Conservation (phyloP, 2,888 invertebrate genomes). For the Pandemis cinnamomeana region DNA sequence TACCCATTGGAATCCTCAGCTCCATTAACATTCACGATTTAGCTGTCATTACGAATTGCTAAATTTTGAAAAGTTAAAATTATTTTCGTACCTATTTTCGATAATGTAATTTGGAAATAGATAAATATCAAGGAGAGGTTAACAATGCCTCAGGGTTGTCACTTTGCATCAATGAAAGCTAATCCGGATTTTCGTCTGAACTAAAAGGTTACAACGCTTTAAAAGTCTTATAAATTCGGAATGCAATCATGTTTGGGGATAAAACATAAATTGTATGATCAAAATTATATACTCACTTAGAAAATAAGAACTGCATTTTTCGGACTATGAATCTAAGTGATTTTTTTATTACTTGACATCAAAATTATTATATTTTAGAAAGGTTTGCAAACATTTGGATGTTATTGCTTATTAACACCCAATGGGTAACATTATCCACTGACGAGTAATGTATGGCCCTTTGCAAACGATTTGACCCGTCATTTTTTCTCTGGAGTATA, state of each 20-base stretch:
- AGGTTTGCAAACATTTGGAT: neutral
- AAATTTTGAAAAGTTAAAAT: slow-evolving; percentile 11
- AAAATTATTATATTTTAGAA: neutral
- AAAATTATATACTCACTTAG: slow-evolving; percentile 72
- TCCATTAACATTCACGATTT: too few species aligned
- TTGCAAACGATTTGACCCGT: neutral
- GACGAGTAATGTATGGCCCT: too few species aligned
- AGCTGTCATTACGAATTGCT: too few species aligned
- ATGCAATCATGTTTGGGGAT: slow-evolving; percentile 38
- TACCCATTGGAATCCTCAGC: too few species aligned
- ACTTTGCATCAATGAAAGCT: neutral
- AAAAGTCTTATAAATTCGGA: neutral
- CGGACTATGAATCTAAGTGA: neutral
- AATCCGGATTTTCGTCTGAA: neutral
- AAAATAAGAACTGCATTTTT: slow-evolving; percentile 32
- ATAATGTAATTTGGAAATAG: slow-evolving; percentile 2
- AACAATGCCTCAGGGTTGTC: neutral
- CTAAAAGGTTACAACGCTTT: neutral
- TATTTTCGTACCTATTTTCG: slow-evolving; percentile 28
- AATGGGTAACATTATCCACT: neutral
- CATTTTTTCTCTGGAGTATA: too few species aligned
- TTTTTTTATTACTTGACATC: neutral
- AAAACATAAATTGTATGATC: slow-evolving; percentile 66
- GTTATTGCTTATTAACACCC: too few species aligned
- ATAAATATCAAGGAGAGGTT: neutral